Base-by-base conservation (phyloP, 2,797 vertebrate genomes). In the Onychomys arenicola region DNA sequence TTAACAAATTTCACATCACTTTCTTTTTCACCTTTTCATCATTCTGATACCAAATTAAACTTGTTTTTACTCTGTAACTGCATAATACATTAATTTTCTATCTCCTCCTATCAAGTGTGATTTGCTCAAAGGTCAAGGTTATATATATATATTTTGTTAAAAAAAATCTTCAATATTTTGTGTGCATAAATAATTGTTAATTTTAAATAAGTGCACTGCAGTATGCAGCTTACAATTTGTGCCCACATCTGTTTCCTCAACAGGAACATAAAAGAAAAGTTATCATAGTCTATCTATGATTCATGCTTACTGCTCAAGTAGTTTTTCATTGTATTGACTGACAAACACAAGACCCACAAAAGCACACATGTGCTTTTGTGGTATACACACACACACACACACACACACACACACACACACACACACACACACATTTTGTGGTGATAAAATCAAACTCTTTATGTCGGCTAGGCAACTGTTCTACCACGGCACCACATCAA, bases 241-340 rank as follows among this genome's bases (percentile, higher is more conserved):
- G 12, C 81, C 82, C 81, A 94, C 25, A 55, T 91, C 49, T 93
- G 8, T 75, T 83, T 94, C 40, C 61, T 78, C 27, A 43, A 69
- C n/a, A 93, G 59, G 21, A 92, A 92, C 40, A 89, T 46, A 57
- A 69, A 95, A 11, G 76, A 77, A 96, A 82, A 88, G 23, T 90
- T 67, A 71, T 90, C 57, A 84, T 59, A 90, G 61, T 46, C 32
- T 95, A 94, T n/a, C 49, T 80, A 95, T 86, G 63, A 89, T 94
- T 83, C 32, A 94, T 25, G 12, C 16, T 78, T 85, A 67, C 40
- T 94, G 86, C 19, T 95, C 29, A 92, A 88, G 49, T 21, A 86
- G 55, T 65, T 17, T 91, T 93, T 92, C 86, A 84, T 93, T 95
- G 82, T 59, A 95, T 17, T 95, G 93, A 61, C 34, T 88, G 49